Evolutionary conservation across 1,140 invertebrate genomes (phyloP), one percentile per base, ranked within the genome.

Genomic region (Yoshiicerus persimilis): DNA sequence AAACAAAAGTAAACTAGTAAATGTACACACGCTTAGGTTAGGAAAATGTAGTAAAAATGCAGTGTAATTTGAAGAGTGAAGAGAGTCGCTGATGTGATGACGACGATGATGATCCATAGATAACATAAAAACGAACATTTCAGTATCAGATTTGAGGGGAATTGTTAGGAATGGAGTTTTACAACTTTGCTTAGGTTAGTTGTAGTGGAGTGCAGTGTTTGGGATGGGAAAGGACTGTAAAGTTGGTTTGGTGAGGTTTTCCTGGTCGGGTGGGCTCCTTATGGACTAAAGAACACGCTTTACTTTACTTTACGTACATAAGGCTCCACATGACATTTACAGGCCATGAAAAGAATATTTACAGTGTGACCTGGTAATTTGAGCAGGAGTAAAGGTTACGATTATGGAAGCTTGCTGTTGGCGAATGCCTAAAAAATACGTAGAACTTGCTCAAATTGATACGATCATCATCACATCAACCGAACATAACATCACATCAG

Each of bases 321-420:
- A 80, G 75, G 75, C 75, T 80, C 41, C 47, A 86, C 84, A 86
- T 86, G 84, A 86, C 84, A 66, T 86, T 86, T 86, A 86, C 41
- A 86, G 84, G 34, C 84, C 84, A 86, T 86, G 84, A 86, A 86
- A 86, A 62, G 56, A 86, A 86, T 56, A 86, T 86, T 86, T 86
- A 86, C 84, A 86, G 32, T 86, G 56, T 86, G 84, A 86, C 84
- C 84, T 66, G 47, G 84, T 86, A 86, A 86, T 86, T 86, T 86
- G 84, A 86, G 84, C 39, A 36, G 56, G 56, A 64, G 34, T 86
- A 86, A 86, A 86, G 84, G 84, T 86, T 86, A 86, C 47, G 84
- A 86, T 86, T 86, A 86, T 86, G 84, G 84, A 38, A 62, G 38
- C 83, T 84, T 56, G 38, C 83, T 84, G 38, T 56, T 84, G 38